Evolutionary conservation across 37 sponge, comb jelly and placozoan species (phyloP).

Genomic region (Beroe forskalii): DNA sequence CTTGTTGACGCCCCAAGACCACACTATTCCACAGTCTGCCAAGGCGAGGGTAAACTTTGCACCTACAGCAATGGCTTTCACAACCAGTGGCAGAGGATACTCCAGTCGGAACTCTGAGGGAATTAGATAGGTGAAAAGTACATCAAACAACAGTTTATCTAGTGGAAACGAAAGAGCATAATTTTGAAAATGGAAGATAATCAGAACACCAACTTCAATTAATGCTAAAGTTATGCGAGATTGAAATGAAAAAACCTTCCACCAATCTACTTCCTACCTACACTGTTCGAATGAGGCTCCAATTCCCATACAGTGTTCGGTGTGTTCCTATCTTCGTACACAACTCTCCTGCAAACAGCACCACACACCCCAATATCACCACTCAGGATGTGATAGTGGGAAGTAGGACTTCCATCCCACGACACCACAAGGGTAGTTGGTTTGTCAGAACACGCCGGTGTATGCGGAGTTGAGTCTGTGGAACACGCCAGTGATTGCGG

Average conservation of each 20-base stretch:
- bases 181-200: no score
- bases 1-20: slow-evolving; percentile 65
- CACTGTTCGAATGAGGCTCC: background rate
- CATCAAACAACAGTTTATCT: no score
- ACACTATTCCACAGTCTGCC: slow-evolving; percentile 31
- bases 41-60: slow-evolving; percentile 48
- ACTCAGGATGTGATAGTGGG: slow-evolving; percentile 10
- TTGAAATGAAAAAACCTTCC: no score
- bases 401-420: slow-evolving; percentile 46
- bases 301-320: background rate
- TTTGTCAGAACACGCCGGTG: background rate
- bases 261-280: no score
- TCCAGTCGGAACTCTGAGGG: slow-evolving; percentile 10
- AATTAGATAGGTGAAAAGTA: background rate
- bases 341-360: background rate
- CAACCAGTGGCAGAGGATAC: slow-evolving; percentile 34
- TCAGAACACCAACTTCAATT: no score
- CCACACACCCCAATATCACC: background rate
- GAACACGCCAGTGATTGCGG: no score
- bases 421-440: no score
- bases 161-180: no score
- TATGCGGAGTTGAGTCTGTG: no score
- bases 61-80: background rate
- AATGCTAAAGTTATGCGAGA: no score
- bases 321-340: background rate